Base-by-base conservation (phyloP, 64 coral and sea anemone species). In the Montipora capricornis region DNA sequence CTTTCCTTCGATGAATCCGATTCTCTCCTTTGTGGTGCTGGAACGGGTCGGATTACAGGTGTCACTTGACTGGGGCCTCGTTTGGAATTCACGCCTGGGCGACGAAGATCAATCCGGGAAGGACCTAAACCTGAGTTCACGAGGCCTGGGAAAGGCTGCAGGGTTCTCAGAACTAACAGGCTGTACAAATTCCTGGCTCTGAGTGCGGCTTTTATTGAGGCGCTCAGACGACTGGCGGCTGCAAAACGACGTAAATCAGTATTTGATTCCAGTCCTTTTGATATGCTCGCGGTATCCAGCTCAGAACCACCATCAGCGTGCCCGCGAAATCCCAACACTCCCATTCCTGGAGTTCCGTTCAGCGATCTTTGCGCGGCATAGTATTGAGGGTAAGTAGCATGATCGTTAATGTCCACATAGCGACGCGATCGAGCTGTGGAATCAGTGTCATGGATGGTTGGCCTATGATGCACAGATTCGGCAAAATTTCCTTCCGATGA, bases 281-380 rank as follows among this genome's bases (percentile, higher is more conserved):
- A 90, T 46, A 97, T 84, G 70, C 96, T 97, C 13, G 96, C 73
- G 15, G 88, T 95, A 69, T 97, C 96, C 20, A 97, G 93, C 62
- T 97, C 96, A 8, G 96, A 97, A 22, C 96, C 96, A 3, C 96
- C 96, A 48, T 97, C 96, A 12, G 96, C 96, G 26, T 89, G 96
- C 3, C 96, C 96, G 4, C 96, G 84, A 51, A 95, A 90, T n/a
- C 93, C 96, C 74, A 97, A 44, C 14, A 74, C 78, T 17, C 90
- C 90, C 3, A 88, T 82, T 26, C 92, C 96, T 11, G 96, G 96
- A 5, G 96, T 97, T 5, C 89, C 93, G 49, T 91, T 97, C n/a
- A 82, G 5, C 0, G 93, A 91, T 69, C 93, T 75, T 69, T 88
- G 89, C 22, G 75, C 26, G 7, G 79, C 19, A 52, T 75, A 81